These are phyloP conservation scores for Drosophila orena DNA, from an alignment of 1,140 invertebrate genomes.

Conservation along the genomic window DNA sequence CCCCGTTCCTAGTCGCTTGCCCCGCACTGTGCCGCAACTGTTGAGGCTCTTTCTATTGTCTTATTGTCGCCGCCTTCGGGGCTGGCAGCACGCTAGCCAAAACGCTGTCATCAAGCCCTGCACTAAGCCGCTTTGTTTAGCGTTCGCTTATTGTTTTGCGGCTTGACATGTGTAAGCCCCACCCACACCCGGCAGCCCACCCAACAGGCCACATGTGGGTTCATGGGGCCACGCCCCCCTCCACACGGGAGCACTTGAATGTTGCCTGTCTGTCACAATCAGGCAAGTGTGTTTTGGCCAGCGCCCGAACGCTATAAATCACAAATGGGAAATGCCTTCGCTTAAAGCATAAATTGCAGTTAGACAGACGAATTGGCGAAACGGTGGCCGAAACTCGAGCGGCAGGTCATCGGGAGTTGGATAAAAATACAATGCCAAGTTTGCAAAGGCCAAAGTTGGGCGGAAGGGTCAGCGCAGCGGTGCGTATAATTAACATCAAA, in stretches of 20 bases:
- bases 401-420: not conserved
- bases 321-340: conserved; percentile 47
- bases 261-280: conserved; percentile 67
- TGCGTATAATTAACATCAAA: conserved; percentile 72
- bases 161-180: conserved; percentile 61
- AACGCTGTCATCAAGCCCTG: conserved; percentile 36
- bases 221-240: conserved; percentile 28
- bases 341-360: conserved; percentile 37
- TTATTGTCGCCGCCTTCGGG: conserved; percentile 27
- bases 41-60: conserved; percentile 33
- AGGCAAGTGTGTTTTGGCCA: conserved; percentile 63
- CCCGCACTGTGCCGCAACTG: conserved; percentile 42
- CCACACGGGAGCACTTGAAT: conserved; percentile 58
- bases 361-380: conserved; percentile 1
- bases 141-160: conserved; percentile 59
- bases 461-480: conserved; percentile 37
- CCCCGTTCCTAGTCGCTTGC: conserved; percentile 2
- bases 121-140: conserved; percentile 60
- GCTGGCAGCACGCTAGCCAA: conserved; percentile 39
- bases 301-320: conserved; percentile 24
- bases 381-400: conserved; percentile 9
- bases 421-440: conserved; percentile 31
- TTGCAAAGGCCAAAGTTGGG: conserved; percentile 31
- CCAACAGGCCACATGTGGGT: not conserved
- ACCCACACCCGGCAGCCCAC: conserved; percentile 3